phyloP scores from a whole-genome alignment of 2,888 invertebrate genomes.

The Nomada ruficornis region DNA sequence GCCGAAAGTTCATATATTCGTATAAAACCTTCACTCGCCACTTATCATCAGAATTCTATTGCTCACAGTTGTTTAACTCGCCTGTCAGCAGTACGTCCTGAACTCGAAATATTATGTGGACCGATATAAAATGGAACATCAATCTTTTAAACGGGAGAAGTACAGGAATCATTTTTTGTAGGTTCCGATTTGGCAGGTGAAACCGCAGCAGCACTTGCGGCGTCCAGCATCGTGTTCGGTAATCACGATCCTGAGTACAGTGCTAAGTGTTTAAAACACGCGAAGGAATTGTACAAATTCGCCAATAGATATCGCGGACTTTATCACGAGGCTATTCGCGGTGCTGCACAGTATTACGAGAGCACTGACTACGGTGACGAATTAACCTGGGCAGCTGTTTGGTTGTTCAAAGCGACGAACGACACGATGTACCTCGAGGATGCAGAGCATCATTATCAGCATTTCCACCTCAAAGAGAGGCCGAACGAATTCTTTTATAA shows the following conservation, averaged over 20 bases:
- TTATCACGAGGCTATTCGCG: constrained; percentile 85
- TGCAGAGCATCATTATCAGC: constrained; percentile 84
- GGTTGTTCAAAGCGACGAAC: constrained; percentile 86
- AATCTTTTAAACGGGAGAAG: no score
- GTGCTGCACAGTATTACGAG: constrained; percentile 85
- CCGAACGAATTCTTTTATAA: constrained; percentile 86
- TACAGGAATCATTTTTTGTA: constrained; percentile 39
- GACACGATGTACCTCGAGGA: constrained; percentile 84
- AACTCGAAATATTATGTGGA: neutral
- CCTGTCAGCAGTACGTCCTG: neutral
- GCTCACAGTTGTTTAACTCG: neutral
- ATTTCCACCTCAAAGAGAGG: constrained; percentile 84
- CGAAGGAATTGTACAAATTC: constrained; percentile 85
- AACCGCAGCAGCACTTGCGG: constrained; percentile 86
- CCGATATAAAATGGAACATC: neutral
- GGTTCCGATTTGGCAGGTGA: constrained; percentile 88
- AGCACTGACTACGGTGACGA: constrained; percentile 86
- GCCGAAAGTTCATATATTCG: neutral
- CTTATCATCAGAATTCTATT: neutral
- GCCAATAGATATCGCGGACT: constrained; percentile 85
- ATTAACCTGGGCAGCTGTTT: constrained; percentile 86
- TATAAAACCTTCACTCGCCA: neutral
- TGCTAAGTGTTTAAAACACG: constrained; percentile 83
- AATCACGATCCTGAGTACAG: constrained; percentile 84
- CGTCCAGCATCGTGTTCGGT: constrained; percentile 85